phyloP scores from a whole-genome alignment of 1,140 invertebrate species.

The Drosophila lacteicornis region DNA sequence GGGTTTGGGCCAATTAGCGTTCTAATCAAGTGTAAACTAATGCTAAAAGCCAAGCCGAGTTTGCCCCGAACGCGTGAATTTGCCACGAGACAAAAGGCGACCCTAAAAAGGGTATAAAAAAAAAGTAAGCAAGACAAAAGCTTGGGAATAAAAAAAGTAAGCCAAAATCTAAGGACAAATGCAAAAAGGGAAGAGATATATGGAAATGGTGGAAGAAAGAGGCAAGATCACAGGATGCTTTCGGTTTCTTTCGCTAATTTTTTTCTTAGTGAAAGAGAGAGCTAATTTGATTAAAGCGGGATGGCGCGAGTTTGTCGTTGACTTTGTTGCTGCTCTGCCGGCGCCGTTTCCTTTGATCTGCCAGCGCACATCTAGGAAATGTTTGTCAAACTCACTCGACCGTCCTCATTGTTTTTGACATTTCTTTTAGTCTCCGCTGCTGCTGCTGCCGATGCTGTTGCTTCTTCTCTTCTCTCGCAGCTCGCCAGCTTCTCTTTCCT shows the following conservation, averaged over 20 bases:
- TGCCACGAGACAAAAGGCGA: conserved; percentile 73
- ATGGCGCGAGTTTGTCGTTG: conserved; percentile 33
- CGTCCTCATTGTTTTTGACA: conserved; percentile 84
- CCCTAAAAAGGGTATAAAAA: conserved; percentile 7
- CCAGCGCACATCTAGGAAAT: conserved; percentile 84
- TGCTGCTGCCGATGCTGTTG: conserved; percentile 9
- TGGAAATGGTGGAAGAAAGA: neutral
- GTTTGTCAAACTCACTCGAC: conserved; percentile 84
- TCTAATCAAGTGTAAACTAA: conserved; percentile 84
- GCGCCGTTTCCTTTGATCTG: conserved; percentile 77
- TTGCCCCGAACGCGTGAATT: conserved; percentile 78
- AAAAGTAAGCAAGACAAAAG: conserved; percentile 11
- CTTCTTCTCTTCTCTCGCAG: neutral
- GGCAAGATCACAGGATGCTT: conserved; percentile 36
- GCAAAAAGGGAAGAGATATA: neutral
- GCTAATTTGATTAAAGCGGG: conserved; percentile 72
- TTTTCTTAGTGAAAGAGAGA: conserved; percentile 27
- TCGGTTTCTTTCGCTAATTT: conserved; percentile 11
- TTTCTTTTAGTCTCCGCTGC: conserved; percentile 70
- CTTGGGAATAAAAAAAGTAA: neutral
- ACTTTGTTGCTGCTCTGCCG: conserved; percentile 40
- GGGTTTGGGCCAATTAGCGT: conserved; percentile 69
- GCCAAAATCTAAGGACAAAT: neutral
- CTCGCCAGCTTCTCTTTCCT: conserved; percentile 6
- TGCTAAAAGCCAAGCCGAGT: conserved; percentile 80